Base-by-base conservation (phyloP, 2,113 vertebrate genomes). In the Cromileptes altivelis region DNA sequence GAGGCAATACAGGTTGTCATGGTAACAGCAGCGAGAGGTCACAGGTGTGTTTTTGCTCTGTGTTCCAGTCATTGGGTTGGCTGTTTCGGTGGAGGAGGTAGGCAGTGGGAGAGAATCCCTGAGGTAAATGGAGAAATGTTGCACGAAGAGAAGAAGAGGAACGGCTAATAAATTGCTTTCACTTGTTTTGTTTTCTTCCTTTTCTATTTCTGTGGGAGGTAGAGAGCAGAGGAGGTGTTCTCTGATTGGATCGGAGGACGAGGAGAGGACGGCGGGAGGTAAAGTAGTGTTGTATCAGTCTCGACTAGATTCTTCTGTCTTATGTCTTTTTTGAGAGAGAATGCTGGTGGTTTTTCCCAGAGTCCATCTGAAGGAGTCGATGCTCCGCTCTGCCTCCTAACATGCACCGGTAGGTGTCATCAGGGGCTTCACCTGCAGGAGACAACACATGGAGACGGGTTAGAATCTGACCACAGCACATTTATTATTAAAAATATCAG, bases 61-160 rank as follows among this genome's bases (percentile, higher is more conserved):
- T 65, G 78, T 64, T 83, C 21, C 70, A 25, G 78, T 85, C 88
- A 62, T 74, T 78, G 73, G 85, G 88, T 80, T 64, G 85, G 87
- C 81, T 80, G 85, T 64, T 81, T 81, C 18, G 72, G 79, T 70
- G 60, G 78, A 80, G 77, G 90, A 94, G 92, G 90, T 91, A 93
- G 93, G 25, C 80, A 33, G 73, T 53, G 84, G 81, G 88, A 87
- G 55, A 81, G 19, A 61, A 76, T 88, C 91, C 93, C 92, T 92
- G 93, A 93, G 93, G 92, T 93, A 89, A 80, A 85, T 70, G 68
- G 37, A 85, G 74, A 91, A 86, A 82, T 58, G 76, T 64, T 70
- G 75, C 85, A 70, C 40, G 5, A 62, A 78, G n/a, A 69, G 57
- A 76, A 55, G 21, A 70, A 52, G 27, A 72, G 52, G 23, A 86